Evolutionary conservation across 2,113 vertebrate species (phyloP), one percentile per base, ranked within the genome.

Genomic region (Prinia subflava): DNA sequence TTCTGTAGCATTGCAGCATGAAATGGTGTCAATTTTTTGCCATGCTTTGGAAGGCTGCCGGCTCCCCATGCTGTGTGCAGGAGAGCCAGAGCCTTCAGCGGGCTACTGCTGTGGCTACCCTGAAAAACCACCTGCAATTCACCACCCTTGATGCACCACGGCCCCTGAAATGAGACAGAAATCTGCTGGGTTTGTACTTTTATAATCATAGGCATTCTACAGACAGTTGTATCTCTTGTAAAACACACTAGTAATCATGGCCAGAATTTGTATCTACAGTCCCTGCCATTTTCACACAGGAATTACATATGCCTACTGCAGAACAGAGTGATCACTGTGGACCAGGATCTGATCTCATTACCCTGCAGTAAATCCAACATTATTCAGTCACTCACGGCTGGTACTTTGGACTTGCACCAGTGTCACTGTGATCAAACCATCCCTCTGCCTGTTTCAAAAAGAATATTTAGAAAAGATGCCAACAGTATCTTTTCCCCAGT

Each of bases 31-130:
- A 49, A 2, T 56, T 69, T 83, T 88, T 86, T 64, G 60, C 86
- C 62, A 18, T 28, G 16, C 25, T 78, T 68, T 89, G 88, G 93
- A 78, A 89, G 73, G 68, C 53, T 78, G 88, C 86, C 57, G 0
- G 68, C 53, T 89, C 13, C 76, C 65, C 23, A 8, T 16, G 90
- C 63, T 42, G 55, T 23, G 53, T 0, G 0, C 37, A 37, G 84
- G 84, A 95, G 33, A 88, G 93, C 64, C 94, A 81, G 80, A 95
- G 65, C 69, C 76, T 81, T n/a, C 69, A 88, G 83, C 88, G 57
- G 44, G 79, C 33, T 5, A 30, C 46, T 76, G 60, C 83, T 84
- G 86, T 27, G 83, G 80, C 68, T 92, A 10, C 52, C 52, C 47
- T 8, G 21, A 83, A 64, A 92, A 80, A 52, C 71, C 28, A 22